Conservation (phyloP, 1,140 invertebrate genomes). For the Steinernema feltiae region DNA sequence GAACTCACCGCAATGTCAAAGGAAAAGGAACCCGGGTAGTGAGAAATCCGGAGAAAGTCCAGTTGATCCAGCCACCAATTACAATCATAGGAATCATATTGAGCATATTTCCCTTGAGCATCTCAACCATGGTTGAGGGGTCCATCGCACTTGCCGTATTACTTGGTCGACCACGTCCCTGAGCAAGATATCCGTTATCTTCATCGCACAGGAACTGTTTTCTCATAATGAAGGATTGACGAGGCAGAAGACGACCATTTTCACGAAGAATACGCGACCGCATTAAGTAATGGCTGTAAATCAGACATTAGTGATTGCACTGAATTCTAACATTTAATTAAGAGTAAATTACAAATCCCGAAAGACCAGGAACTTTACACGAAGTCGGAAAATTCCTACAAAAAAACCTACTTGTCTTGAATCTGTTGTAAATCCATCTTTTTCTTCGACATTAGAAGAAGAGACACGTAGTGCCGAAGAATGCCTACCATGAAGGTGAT, state of each 20-base stretch:
- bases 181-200: not conserved
- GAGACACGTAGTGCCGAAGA: constrained; percentile 91
- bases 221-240: constrained; percentile 83
- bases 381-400: too few species aligned
- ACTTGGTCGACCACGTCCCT: not conserved
- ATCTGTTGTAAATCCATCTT: constrained; percentile 67
- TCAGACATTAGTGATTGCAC: not conserved
- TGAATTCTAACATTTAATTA: too few species aligned
- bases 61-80: constrained; percentile 99
- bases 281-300: constrained; percentile 76
- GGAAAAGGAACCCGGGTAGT: constrained; percentile 96
- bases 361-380: too few species aligned
- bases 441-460: constrained; percentile 86
- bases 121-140: constrained; percentile 94
- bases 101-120: constrained; percentile 96
- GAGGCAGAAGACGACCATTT: constrained; percentile 94
- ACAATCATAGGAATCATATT: constrained; percentile 97
- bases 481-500: constrained; percentile 97
- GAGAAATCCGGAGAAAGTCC: constrained; percentile 99
- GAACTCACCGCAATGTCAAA: constrained; percentile 65
- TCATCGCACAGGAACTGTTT: constrained; percentile 72
- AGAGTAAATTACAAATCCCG: too few species aligned
- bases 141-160: constrained; percentile 63
- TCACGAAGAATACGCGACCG: constrained; percentile 82
- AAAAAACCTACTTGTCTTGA: constrained; percentile 1